Conservation (phyloP, 2,888 invertebrate species). For the Andrena trimmerana region DNA sequence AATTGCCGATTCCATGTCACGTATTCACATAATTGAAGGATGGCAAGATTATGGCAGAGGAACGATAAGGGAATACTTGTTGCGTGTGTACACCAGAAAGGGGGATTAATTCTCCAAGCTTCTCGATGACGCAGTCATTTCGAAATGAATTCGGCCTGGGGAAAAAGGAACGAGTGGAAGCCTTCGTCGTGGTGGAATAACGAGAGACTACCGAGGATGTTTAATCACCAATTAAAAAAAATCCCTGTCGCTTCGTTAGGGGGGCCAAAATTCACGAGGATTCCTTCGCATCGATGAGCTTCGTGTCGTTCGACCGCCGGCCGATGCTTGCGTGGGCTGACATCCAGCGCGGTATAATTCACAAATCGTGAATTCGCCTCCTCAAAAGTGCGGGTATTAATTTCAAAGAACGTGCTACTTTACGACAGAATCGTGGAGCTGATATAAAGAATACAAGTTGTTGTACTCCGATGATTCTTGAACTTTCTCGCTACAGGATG, state of each 20-base stretch:
- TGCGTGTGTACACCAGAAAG: background rate
- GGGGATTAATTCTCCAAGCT: background rate
- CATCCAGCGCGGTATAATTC: slow-evolving; percentile 31
- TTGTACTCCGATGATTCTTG: background rate
- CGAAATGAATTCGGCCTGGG: slow-evolving; percentile 16
- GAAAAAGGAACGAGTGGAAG: background rate
- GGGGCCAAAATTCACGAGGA: slow-evolving; percentile 27
- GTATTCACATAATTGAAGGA: too few species aligned
- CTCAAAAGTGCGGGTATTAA: slow-evolving; percentile 54
- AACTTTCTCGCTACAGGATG: slow-evolving; percentile 9
- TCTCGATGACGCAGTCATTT: slow-evolving; percentile 11
- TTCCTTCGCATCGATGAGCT: slow-evolving; percentile 20
- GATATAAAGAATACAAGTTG: slow-evolving; percentile 14
- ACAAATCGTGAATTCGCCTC: slow-evolving; percentile 53
- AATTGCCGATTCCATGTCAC: too few species aligned
- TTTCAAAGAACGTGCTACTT: slow-evolving; percentile 41
- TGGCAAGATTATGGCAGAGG: too few species aligned
- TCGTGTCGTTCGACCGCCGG: slow-evolving; percentile 12
- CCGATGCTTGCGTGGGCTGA: slow-evolving; percentile 21
- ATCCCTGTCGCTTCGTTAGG: slow-evolving; percentile 21
- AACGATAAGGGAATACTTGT: too few species aligned
- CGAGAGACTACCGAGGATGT: slow-evolving; percentile 28
- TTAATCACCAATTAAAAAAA: slow-evolving; percentile 62
- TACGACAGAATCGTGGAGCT: slow-evolving; percentile 33
- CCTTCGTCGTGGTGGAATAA: slow-evolving; percentile 33